A percentile compares a stretch with the other conserved stretches of the same genome.
Conservation (phyloP, 2,888 invertebrate genomes). For the Linyphia triangularis region DNA sequence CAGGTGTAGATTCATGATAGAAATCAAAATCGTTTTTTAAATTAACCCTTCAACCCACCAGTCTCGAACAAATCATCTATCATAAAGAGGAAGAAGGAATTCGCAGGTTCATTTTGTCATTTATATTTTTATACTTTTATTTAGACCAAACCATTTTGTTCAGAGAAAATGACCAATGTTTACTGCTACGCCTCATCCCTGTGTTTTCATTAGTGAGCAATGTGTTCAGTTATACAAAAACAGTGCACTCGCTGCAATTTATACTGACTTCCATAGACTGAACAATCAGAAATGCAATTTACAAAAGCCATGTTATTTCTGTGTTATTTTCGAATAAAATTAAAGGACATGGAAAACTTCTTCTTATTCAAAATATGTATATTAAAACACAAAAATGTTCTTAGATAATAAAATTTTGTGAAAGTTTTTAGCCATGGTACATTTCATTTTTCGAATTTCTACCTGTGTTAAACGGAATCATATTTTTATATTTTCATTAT, state of each 20-base stretch:
- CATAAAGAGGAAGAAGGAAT: not conserved
- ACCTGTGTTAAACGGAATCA: too few species aligned
- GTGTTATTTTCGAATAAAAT: slow-evolving; percentile 20
- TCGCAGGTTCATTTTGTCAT: slow-evolving; percentile 17
- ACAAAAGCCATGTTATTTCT: slow-evolving; percentile 7
- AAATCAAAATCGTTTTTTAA: not conserved
- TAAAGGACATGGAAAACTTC: slow-evolving; percentile 14
- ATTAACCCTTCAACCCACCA: slow-evolving; percentile 35
- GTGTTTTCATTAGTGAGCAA: not conserved
- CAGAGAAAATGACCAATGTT: slow-evolving; percentile 21
- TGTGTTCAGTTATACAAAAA: slow-evolving; percentile 17
- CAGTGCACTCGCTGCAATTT: slow-evolving; percentile 28
- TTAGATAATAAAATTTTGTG: slow-evolving; percentile 57
- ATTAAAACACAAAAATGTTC: slow-evolving; percentile 40
- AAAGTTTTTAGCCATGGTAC: slow-evolving; percentile 30
- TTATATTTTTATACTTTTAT: slow-evolving; percentile 54
- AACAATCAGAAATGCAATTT: not conserved
- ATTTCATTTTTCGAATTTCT: not conserved
- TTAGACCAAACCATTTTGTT: slow-evolving; percentile 17
- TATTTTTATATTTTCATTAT: too few species aligned
- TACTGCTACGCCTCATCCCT: not conserved
- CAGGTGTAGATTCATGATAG: slow-evolving; percentile 17
- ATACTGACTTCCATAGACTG: slow-evolving; percentile 50
- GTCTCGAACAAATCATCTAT: slow-evolving; percentile 6
- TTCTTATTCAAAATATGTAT: slow-evolving; percentile 39